Evolutionary conservation across 2,888 invertebrate genomes (phyloP).

Genomic region (Luperina nickerlii): DNA sequence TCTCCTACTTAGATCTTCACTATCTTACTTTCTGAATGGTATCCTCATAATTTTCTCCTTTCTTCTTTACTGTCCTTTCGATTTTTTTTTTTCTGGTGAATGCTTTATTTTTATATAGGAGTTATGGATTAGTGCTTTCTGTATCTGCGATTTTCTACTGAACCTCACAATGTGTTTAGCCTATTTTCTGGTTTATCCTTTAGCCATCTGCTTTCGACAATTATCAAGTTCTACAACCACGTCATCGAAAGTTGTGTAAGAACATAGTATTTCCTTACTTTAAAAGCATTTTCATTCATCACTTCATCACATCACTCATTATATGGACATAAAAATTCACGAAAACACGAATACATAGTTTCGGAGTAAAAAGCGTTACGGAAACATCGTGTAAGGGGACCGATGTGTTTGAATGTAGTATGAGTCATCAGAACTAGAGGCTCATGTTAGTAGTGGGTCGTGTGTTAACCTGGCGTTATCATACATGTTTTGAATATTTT

Average conservation of each 20-base stretch:
- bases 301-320: not conserved
- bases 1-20: no score
- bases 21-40: not conserved
- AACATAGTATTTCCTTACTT: not conserved
- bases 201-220: not conserved
- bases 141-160: not conserved
- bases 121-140: not conserved
- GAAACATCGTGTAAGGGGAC: slow-evolving; percentile 22
- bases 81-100: no score
- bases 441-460: not conserved
- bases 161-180: not conserved
- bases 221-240: no score
- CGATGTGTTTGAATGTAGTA: slow-evolving; percentile 1
- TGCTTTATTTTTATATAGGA: not conserved
- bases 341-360: slow-evolving; percentile 27
- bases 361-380: slow-evolving; percentile 36
- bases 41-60: not conserved
- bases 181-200: not conserved
- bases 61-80: no score
- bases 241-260: not conserved
- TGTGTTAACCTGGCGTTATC: slow-evolving; percentile 24
- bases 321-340: slow-evolving; percentile 24
- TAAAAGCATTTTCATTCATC: slow-evolving; percentile 15
- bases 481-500: slow-evolving; percentile 18
- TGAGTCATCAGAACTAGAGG: slow-evolving; percentile 34